Evolutionary conservation across 2,888 invertebrate genomes (phyloP).

Genomic region (Ectemnius lituratus): DNA sequence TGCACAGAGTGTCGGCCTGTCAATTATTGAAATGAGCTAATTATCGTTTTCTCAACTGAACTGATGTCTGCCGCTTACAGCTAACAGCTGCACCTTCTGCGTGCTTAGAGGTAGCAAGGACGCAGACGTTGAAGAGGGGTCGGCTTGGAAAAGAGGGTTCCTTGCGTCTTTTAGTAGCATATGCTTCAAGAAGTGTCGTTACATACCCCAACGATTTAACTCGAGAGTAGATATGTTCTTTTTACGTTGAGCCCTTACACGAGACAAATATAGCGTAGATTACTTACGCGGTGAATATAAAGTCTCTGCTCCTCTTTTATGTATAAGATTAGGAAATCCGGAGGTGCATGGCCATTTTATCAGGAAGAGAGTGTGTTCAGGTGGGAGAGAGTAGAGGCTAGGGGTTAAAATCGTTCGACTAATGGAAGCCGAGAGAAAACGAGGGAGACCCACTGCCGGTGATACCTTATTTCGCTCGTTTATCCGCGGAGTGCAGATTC

Average conservation of each 20-base stretch:
- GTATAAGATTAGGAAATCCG: too few relatives aligned
- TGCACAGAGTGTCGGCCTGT: slow-evolving; percentile 61
- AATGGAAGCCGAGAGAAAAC: slow-evolving; percentile 54
- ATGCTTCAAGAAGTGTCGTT: slow-evolving; percentile 69
- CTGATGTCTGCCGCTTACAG: slow-evolving; percentile 33
- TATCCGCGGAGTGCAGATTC: slow-evolving; percentile 70
- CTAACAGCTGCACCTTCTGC: slow-evolving; percentile 68
- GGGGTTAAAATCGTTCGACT: slow-evolving; percentile 60
- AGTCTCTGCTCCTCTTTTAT: too few relatives aligned
- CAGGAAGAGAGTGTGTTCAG: slow-evolving; percentile 2
- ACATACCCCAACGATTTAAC: slow-evolving; percentile 44
- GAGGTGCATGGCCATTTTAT: too few relatives aligned
- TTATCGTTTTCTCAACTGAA: slow-evolving; percentile 71
- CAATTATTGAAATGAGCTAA: slow-evolving; percentile 78
- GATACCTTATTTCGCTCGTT: slow-evolving; percentile 67
- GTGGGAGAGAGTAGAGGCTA: slow-evolving; percentile 21
- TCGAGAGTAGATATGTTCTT: too few relatives aligned
- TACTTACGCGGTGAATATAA: too few relatives aligned
- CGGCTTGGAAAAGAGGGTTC: slow-evolving; percentile 21
- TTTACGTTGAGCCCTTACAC: too few relatives aligned
- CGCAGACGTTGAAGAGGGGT: too few relatives aligned
- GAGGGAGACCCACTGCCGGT: slow-evolving; percentile 38
- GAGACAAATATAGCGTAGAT: too few relatives aligned
- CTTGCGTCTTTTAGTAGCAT: slow-evolving; percentile 54
- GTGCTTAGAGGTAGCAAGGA: slow-evolving; percentile 26